Base-by-base conservation (phyloP, 2,888 invertebrate species). In the Amphipyra berbera region DNA sequence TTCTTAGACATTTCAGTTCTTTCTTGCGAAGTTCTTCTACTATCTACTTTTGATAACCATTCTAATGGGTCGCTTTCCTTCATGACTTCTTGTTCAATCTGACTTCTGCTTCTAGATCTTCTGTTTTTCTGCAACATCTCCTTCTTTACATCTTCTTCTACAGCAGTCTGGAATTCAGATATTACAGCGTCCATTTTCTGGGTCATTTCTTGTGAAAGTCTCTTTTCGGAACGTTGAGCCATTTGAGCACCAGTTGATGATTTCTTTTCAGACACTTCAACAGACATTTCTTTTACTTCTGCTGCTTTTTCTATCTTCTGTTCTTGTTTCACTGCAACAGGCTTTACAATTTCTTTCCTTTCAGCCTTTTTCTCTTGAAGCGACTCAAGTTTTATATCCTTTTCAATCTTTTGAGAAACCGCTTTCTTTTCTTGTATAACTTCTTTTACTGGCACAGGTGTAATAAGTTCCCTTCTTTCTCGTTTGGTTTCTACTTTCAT, bases 171-270 rank as follows among this genome's bases (percentile, higher is more conserved):
- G 71, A 94, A 92, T 75, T 95, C 94, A 0, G 90, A 84, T 46
- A 94, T 91, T 0, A 95, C 92, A 37, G 90, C 87, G 40, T 89
- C 90, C 88, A 95, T 90, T 82, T 84, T 93, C 21, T 88, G 79
- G 6, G 90, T 92, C 0, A 94, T 65, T 45, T 93, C 93, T 68
- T 86, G 84, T 0, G 93, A 85, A 2, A 81, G 46, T 70, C 90
- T 92, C 30, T 84, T 85, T 46, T 90, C 90, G n/a, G 86, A 84
- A 35, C 88, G 76, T 75, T 94, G 93, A 8, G 94, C 89, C 89
- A 94, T 93, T 84, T 91, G 82, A 1, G 89, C 85, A 0, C 93
- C 94, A 5, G 92, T 86, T 52, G 85, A 57, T 40, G 62, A 75
- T 55, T 70, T 73, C 6, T 59, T 68, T n/a, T n/a, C n/a, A n/a